Conservation (phyloP, 2,797 vertebrate genomes). For the Phalanger gymnotis region DNA sequence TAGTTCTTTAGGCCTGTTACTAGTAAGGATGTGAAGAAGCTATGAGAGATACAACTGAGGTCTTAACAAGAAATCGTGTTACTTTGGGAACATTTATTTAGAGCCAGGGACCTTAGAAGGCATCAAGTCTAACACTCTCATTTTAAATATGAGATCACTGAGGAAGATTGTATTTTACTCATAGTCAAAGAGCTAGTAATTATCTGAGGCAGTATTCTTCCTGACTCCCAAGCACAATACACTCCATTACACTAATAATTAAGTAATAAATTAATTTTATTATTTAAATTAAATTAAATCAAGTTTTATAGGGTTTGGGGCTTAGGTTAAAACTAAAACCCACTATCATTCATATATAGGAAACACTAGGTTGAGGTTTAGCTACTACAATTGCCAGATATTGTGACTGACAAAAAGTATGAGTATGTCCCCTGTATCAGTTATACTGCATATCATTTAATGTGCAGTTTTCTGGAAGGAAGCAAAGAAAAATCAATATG, state of each 20-base stretch:
- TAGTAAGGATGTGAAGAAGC: neutral
- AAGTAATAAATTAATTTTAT: neutral
- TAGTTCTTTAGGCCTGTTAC: neutral
- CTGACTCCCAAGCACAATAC: neutral
- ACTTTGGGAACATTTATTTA: neutral
- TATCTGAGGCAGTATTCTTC: neutral
- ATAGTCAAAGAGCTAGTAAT: neutral
- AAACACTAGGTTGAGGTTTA: neutral
- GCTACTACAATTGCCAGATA: neutral
- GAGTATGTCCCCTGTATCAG: neutral
- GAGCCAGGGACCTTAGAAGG: neutral
- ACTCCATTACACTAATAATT: neutral
- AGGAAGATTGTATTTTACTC: neutral
- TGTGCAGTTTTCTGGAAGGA: neutral
- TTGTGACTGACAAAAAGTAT: neutral
- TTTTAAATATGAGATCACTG: neutral
- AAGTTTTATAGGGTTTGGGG: neutral
- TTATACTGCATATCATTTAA: neutral
- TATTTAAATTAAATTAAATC: neutral
- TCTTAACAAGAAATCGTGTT: neutral
- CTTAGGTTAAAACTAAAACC: neutral
- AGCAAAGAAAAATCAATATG: neutral
- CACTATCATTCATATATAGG: neutral
- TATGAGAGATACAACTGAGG: neutral
- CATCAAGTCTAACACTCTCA: neutral